Percentiles rank a stretch among this genome's conserved stretches.
Evolutionary conservation across 2,797 vertebrate species (phyloP).

Genomic region (Coilia nasus): DNA sequence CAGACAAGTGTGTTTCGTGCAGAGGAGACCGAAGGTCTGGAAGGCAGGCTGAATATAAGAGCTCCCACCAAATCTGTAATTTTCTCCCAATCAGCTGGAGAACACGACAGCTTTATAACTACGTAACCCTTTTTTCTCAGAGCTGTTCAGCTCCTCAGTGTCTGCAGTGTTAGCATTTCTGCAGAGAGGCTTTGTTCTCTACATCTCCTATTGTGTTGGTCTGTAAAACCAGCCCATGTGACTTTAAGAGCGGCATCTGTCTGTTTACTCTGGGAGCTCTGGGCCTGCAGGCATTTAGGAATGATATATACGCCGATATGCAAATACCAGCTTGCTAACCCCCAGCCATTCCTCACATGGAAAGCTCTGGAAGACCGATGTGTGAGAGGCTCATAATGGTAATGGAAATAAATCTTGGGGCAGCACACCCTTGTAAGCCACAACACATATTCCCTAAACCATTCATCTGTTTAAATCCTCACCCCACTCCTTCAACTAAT

Average conservation of each 20-base stretch:
- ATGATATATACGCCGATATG: slow-evolving; percentile 37
- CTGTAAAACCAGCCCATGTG: background rate
- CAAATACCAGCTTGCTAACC: slow-evolving; percentile 36
- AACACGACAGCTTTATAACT: background rate
- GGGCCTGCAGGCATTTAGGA: slow-evolving; percentile 22
- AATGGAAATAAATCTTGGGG: slow-evolving; percentile 35
- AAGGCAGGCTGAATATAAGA: background rate
- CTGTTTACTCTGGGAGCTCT: slow-evolving; percentile 42
- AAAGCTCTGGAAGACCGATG: slow-evolving; percentile 25
- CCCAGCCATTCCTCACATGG: slow-evolving; percentile 15
- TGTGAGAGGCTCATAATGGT: slow-evolving; percentile 29
- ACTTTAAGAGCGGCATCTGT: slow-evolving; percentile 31
- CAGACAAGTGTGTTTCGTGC: slow-evolving; percentile 34
- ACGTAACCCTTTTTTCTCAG: slow-evolving; percentile 9
- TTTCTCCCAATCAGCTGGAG: background rate
- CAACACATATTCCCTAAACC: slow-evolving; percentile 10
- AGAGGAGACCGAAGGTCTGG: background rate
- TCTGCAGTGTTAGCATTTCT: background rate
- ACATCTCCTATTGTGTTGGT: background rate
- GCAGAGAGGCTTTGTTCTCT: background rate
- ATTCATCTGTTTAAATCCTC: slow-evolving; percentile 24
- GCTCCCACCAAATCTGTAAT: slow-evolving; percentile 1
- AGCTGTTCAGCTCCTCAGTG: background rate
- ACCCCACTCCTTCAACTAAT: slow-evolving; percentile 5
- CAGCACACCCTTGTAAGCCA: slow-evolving; percentile 24